Evolutionary conservation across 2,113 vertebrate genomes (phyloP), one percentile per base, ranked within the genome.

Genomic region (Carettochelys insculpta): DNA sequence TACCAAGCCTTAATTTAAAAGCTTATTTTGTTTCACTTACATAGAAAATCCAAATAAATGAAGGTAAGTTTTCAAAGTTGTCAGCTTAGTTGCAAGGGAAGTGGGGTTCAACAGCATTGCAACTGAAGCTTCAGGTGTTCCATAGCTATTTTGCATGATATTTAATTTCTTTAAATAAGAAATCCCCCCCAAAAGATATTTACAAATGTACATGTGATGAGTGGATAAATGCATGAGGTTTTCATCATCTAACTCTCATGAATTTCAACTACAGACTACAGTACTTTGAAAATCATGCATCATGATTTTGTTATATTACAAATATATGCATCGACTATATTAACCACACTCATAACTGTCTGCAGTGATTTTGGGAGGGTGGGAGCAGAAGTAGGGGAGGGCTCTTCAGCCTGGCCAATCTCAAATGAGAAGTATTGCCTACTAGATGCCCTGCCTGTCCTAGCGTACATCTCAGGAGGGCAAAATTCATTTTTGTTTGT

Each of bases 211-310:
- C 8, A 5, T 71, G 85, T 27, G 51, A 5, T 71, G 85, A 22
- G 51, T 34, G 73, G 80, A 27, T 54, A 54, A 29, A 3, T 45
- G n/a, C 10, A 54, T 45, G 56, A 88, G 14, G 43, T 6, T 77
- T 79, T 81, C 43, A 71, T 84, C 10, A 65, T 5, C 6, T 2
- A 4, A 20, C 19, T 3, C 53, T 8, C 77, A 3, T 52, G 52
- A 90, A 73, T 50, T 7, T 24, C 48, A 85, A 27, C 8, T 56
- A 83, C 24, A 68, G 1, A 29, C 11, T 48, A n/a, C n/a, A n/a
- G n/a, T n/a, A 90, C 25, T 92, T 75, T 86, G 71, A 65, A 88
- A n/a, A n/a, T n/a, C n/a, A n/a, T n/a, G 38, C 6, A 80, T 48
- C 71, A 34, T 31, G 11, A 45, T 68, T 87, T 83, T 81, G 27